Percentiles rank a stretch among this genome's conserved stretches.
Conservation (phyloP, 2,888 invertebrate genomes). For the Minunthozetes semirufus region DNA sequence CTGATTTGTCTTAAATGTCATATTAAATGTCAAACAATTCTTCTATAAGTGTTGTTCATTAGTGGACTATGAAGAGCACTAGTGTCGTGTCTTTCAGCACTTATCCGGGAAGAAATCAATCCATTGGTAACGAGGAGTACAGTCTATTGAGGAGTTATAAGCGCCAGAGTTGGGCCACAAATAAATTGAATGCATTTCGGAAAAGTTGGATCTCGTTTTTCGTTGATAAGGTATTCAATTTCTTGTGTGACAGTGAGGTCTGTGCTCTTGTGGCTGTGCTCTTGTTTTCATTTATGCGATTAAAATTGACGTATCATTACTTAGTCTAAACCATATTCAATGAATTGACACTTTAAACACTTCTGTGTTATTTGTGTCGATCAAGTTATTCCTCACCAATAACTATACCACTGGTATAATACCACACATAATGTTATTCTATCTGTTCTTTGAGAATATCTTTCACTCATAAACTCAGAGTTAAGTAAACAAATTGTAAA, state of each 20-base stretch:
- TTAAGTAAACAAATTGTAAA: constrained; percentile 15
- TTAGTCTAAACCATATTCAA: no score
- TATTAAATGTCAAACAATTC: neutral
- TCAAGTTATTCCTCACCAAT: no score
- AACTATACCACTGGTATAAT: neutral
- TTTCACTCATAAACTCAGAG: neutral
- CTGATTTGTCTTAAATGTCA: no score
- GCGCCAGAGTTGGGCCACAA: constrained; percentile 24
- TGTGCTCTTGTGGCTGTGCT: no score
- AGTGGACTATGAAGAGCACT: constrained; percentile 14
- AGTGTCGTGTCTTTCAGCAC: constrained; percentile 14
- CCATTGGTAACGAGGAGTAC: neutral
- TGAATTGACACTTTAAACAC: no score
- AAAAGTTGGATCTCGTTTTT: constrained; percentile 24
- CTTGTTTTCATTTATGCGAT: no score
- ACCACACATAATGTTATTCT: neutral
- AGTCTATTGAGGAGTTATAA: neutral
- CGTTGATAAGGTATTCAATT: constrained; percentile 26
- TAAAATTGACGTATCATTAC: no score
- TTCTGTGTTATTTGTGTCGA: no score
- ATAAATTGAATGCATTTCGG: constrained; percentile 24
- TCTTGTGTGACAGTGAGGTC: neutral
- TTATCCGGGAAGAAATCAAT: constrained; percentile 21
- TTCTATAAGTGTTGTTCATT: neutral
- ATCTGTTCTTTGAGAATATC: neutral